phyloP scores from a whole-genome alignment of 2,888 invertebrate genomes.

The Carpatolechia fugitivella region DNA sequence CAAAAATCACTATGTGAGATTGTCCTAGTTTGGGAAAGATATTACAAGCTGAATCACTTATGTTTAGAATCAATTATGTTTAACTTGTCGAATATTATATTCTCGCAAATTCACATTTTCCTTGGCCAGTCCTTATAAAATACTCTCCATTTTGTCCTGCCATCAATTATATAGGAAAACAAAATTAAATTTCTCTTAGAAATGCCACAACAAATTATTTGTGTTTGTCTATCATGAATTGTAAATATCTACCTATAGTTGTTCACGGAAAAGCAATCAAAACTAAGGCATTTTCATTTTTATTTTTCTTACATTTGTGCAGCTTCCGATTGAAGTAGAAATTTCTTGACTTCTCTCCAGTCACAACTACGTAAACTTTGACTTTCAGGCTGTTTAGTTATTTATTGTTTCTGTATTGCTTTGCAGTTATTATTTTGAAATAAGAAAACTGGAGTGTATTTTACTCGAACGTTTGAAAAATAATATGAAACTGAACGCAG shows the following conservation, averaged over 20 bases:
- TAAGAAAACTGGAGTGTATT: not conserved
- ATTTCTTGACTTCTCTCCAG: not conserved
- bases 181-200: not conserved
- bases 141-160: too few relatives aligned
- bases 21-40: too few relatives aligned
- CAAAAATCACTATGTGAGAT: too few relatives aligned
- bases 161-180: not conserved
- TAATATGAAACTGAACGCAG: not conserved
- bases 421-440: not conserved
- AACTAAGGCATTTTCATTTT: not conserved
- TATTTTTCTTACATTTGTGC: slow-evolving; percentile 5
- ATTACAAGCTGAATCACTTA: too few relatives aligned
- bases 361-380: not conserved
- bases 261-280: slow-evolving; percentile 1
- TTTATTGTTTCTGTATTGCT: slow-evolving; percentile 6
- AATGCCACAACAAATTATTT: not conserved
- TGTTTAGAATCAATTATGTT: too few relatives aligned
- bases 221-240: not conserved
- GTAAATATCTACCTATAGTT: not conserved
- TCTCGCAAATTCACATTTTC: too few relatives aligned
- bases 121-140: too few relatives aligned
- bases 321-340: slow-evolving; percentile 1
- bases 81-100: too few relatives aligned
- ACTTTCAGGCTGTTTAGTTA: slow-evolving; percentile 2
- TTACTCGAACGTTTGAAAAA: not conserved